Evolutionary conservation across 2,797 vertebrate species (phyloP).

Genomic region (Streptopelia turtur): DNA sequence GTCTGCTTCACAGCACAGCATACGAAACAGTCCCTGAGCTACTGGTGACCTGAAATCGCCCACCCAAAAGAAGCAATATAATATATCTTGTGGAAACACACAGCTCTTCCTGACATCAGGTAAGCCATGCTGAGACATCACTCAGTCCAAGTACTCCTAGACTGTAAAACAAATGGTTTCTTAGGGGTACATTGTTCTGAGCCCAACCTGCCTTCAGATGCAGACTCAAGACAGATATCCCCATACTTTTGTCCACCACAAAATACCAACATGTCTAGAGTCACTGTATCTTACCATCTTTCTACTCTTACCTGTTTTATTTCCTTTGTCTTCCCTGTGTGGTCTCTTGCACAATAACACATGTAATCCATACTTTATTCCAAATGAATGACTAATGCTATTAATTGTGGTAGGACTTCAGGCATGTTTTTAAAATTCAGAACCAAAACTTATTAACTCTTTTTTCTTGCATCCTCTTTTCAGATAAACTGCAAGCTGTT

Average conservation of each 20-base stretch:
- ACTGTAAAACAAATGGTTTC: not conserved
- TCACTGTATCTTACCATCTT: not conserved
- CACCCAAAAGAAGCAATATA: not conserved
- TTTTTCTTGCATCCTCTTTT: not conserved
- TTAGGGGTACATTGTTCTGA: not conserved
- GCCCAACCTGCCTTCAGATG: not conserved
- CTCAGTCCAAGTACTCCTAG: rapidly evolving
- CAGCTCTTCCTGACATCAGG: not conserved
- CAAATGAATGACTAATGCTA: not conserved
- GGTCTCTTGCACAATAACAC: rapidly evolving
- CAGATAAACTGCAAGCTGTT: not conserved
- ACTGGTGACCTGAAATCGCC: not conserved
- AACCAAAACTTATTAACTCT: not conserved
- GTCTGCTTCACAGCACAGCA: not conserved
- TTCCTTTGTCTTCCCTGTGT: not conserved
- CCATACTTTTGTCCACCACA: not conserved
- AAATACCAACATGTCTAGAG: not conserved
- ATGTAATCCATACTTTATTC: not conserved
- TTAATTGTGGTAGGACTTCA: not conserved
- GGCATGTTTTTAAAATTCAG: not conserved
- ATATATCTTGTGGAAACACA: not conserved
- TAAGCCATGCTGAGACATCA: not conserved
- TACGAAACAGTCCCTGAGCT: not conserved
- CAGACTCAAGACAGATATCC: not conserved
- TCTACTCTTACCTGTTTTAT: not conserved